Evolutionary conservation across 2,797 vertebrate genomes (phyloP), one percentile per base, ranked within the genome.

Genomic region (Hylomyscus alleni): DNA sequence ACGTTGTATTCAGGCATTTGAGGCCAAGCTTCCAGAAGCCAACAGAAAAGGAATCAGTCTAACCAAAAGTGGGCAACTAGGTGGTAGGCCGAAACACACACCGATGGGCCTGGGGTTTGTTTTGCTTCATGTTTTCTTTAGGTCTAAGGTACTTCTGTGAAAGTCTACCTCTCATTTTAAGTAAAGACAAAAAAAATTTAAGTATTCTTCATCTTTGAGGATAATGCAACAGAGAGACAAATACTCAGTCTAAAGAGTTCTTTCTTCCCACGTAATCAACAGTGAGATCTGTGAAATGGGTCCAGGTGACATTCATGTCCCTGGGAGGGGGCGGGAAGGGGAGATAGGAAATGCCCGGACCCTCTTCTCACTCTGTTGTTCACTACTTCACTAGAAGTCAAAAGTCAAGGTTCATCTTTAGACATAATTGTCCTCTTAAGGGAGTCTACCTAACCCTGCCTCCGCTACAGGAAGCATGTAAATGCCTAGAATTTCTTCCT

Each of bases 101-200:
- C 82, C 96, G 82, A 54, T 19, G 65, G 95, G 98, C 77, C 97
- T 89, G 58, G n/a, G 85, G 87, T 98, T 98, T 96, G 84, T 93
- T 95, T 97, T 93, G 90, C 90, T 69, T 95, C 44, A 40, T 97
- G 34, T 94, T 98, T 98, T 97, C 95, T 90, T 97, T 97, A 98
- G 97, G 96, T 96, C 93, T 97, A 85, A 98, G 98, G 96, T 97
- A 97, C 94, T 98, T 98, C 97, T 94, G 77, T 98, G 98, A 97
- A 98, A 98, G 97, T 97, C 99, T 99, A 98, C 98, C 98, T 98
- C 98, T 98, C 97, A 96, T 97, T 98, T 98, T 98, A 98, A 97
- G 97, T 94, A 98, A 98, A 96, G 97, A 94, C 96, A 22, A 19
- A 95, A 24, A 37, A 67, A 60, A 40, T 56, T n/a, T 29, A 81